Percentiles rank a stretch among this genome's conserved stretches.
phyloP scores from a whole-genome alignment of 1,140 invertebrate genomes.

The Drosophila lacertosa region DNA sequence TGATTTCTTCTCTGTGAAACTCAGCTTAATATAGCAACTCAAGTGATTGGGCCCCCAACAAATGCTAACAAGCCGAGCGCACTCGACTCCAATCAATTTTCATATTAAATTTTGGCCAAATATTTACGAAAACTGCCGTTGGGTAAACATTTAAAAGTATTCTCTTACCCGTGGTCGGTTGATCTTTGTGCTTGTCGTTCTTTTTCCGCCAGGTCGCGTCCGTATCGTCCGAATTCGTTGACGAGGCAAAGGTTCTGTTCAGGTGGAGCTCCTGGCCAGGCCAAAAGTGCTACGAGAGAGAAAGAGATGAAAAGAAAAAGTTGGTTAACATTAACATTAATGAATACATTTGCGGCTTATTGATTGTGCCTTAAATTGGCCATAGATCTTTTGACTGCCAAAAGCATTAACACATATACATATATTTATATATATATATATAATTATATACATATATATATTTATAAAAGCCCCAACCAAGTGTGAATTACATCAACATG shows the following conservation, averaged over 20 bases:
- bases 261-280: conserved; percentile 54
- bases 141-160: conserved; percentile 33
- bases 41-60: neutral
- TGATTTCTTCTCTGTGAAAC: conserved; percentile 3
- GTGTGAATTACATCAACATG: conserved; percentile 40
- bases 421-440: conserved; percentile 37
- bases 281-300: conserved; percentile 25
- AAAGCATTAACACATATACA: conserved; percentile 15
- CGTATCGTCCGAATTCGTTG: conserved; percentile 40
- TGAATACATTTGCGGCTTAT: conserved; percentile 63
- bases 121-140: conserved; percentile 53
- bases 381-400: conserved; percentile 46
- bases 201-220: conserved; percentile 34
- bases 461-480: conserved; percentile 22
- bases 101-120: conserved; percentile 56
- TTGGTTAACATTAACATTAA: conserved; percentile 75
- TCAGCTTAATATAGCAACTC: neutral
- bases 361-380: conserved; percentile 62
- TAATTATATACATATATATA: too few species aligned
- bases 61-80: neutral
- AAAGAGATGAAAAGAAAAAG: conserved; percentile 12
- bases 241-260: conserved; percentile 63
- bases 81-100: conserved; percentile 46
- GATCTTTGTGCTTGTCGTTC: conserved; percentile 59
- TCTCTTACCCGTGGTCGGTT: conserved; percentile 55